Conservation (phyloP, 2,113 vertebrate genomes). For the Rattus norvegicus region DNA sequence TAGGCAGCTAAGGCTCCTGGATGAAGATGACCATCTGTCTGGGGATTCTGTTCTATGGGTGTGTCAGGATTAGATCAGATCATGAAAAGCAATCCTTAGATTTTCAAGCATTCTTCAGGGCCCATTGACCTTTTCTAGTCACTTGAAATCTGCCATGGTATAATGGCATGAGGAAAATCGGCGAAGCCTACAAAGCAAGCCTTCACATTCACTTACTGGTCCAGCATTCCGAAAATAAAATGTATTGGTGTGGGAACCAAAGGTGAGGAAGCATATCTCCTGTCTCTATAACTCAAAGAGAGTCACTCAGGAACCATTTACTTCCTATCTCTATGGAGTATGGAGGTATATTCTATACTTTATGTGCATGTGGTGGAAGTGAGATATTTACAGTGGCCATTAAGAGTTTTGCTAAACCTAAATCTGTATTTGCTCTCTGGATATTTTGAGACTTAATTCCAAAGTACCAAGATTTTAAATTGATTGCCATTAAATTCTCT, state of each 20-base stretch:
- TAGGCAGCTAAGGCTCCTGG: background rate
- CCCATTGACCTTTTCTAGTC: background rate
- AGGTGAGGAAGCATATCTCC: background rate
- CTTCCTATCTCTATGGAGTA: background rate
- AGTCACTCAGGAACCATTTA: background rate
- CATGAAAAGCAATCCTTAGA: background rate
- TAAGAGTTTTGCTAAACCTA: background rate
- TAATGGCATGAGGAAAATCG: background rate
- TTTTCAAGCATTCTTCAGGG: background rate
- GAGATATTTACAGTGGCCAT: background rate
- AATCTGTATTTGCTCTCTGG: background rate
- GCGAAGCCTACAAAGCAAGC: background rate
- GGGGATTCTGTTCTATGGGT: background rate
- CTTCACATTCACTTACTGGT: background rate
- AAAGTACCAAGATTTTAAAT: background rate
- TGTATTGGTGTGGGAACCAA: background rate
- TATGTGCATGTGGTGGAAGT: rapidly evolving
- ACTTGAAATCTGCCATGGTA: background rate
- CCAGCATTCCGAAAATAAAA: background rate
- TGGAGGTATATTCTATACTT: background rate
- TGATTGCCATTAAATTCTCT: background rate
- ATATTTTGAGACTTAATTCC: background rate
- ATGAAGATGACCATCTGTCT: background rate
- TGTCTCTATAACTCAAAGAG: background rate
- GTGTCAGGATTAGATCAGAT: background rate